Percentiles rank a stretch among this genome's conserved stretches.
phyloP scores from a whole-genome alignment of 2,113 vertebrate species.

The Herpetotheres cachinnans region DNA sequence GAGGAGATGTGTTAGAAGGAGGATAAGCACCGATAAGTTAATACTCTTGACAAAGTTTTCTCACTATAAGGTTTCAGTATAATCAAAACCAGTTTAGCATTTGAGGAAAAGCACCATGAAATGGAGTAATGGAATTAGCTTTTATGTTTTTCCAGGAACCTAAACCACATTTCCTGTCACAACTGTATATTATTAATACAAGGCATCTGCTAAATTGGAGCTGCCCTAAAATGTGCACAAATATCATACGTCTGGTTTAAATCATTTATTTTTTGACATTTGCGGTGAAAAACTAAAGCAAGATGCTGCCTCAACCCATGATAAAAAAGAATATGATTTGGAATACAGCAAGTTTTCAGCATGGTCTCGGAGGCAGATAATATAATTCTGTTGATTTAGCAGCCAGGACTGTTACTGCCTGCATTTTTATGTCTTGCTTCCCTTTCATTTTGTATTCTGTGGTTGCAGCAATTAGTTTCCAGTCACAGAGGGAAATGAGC shows the following conservation, averaged over 20 bases:
- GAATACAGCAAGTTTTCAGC: conserved; percentile 51
- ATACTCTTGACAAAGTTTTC: conserved; percentile 59
- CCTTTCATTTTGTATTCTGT: conserved; percentile 53
- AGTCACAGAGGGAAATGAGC: conserved; percentile 43
- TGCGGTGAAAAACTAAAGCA: conserved; percentile 66
- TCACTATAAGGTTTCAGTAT: conserved; percentile 65
- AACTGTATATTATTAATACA: conserved; percentile 79
- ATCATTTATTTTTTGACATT: conserved; percentile 71
- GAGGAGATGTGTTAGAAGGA: neutral
- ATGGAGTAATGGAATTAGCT: conserved; percentile 81
- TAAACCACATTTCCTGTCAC: conserved; percentile 82
- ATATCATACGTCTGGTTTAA: conserved; percentile 71
- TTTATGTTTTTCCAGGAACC: conserved; percentile 81
- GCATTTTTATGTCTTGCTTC: conserved; percentile 49
- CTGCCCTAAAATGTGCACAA: conserved; percentile 71
- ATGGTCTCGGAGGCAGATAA: conserved; percentile 59
- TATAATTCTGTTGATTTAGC: conserved; percentile 70
- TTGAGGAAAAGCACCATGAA: conserved; percentile 76
- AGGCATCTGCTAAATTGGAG: conserved; percentile 74
- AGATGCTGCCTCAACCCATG: conserved; percentile 67
- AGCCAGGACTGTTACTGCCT: conserved; percentile 61
- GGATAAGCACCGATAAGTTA: conserved; percentile 31
- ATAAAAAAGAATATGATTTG: conserved; percentile 52
- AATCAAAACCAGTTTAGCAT: conserved; percentile 76
- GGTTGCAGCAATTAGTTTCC: conserved; percentile 60